phyloP scores from a whole-genome alignment of 2,797 vertebrate genomes.

The Psittacula echo region DNA sequence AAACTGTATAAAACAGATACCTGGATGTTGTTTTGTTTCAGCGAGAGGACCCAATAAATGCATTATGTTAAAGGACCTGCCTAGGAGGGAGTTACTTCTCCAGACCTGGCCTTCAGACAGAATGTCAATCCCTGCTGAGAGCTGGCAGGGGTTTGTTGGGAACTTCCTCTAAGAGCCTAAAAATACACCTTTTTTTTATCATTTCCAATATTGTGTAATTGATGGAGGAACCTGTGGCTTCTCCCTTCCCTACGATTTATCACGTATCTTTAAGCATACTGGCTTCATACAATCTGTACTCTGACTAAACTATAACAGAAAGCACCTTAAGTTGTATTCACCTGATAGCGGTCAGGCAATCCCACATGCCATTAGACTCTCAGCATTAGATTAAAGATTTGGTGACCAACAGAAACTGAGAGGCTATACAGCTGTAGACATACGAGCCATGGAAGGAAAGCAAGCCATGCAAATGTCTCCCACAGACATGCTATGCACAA shows the following conservation, averaged over 20 bases:
- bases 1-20: neutral
- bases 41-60: neutral
- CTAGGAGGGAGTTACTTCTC: neutral
- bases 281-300: neutral
- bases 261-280: neutral
- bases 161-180: neutral
- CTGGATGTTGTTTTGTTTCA: neutral
- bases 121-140: neutral
- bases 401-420: neutral
- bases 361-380: neutral
- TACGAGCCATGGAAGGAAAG: neutral
- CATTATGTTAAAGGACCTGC: neutral
- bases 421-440: neutral
- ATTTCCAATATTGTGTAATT: neutral
- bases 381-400: neutral
- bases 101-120: neutral
- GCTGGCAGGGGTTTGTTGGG: neutral
- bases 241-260: neutral
- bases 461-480: neutral
- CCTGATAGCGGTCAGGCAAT: neutral
- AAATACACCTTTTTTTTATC: neutral
- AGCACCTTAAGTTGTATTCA: neutral
- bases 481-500: accelerated
- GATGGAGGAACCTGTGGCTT: neutral
- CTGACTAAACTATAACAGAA: neutral